Conservation (phyloP, 2,888 invertebrate genomes). For the Lochmaea capreae region DNA sequence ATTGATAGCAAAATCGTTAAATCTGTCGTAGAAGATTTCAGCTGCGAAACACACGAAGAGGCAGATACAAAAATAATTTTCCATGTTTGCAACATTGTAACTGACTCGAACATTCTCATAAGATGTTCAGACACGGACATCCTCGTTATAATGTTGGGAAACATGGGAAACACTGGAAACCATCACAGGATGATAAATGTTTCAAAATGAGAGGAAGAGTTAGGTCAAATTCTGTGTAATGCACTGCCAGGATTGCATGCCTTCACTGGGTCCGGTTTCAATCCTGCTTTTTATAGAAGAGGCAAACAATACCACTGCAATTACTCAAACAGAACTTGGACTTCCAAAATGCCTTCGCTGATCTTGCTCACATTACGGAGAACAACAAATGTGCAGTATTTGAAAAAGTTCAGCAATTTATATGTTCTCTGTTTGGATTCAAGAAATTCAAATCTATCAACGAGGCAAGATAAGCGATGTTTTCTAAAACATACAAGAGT, state of each 20-base stretch:
- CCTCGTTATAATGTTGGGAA: no score
- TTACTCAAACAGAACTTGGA: not conserved
- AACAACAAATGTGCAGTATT: not conserved
- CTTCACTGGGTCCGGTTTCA: not conserved
- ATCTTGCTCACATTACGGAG: not conserved
- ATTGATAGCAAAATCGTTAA: not conserved
- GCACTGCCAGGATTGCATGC: not conserved
- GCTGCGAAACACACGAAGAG: not conserved
- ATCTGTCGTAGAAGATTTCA: not conserved
- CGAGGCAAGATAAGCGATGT: no score
- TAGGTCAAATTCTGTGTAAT: not conserved
- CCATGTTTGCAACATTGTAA: not conserved
- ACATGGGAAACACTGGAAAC: not conserved
- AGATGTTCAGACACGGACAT: not conserved
- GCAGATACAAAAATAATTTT: not conserved
- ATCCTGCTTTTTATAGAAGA: not conserved
- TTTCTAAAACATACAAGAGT: no score
- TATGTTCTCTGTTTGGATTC: no score
- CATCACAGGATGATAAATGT: not conserved
- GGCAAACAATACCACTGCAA: not conserved
- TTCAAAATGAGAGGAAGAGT: not conserved
- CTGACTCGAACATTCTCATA: not conserved
- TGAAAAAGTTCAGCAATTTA: not conserved
- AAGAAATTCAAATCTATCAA: no score
- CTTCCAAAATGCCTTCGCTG: not conserved